Percentiles rank a stretch among this genome's conserved stretches.
Conservation (phyloP, 1,140 invertebrate genomes). For the Lepidurus apus region DNA sequence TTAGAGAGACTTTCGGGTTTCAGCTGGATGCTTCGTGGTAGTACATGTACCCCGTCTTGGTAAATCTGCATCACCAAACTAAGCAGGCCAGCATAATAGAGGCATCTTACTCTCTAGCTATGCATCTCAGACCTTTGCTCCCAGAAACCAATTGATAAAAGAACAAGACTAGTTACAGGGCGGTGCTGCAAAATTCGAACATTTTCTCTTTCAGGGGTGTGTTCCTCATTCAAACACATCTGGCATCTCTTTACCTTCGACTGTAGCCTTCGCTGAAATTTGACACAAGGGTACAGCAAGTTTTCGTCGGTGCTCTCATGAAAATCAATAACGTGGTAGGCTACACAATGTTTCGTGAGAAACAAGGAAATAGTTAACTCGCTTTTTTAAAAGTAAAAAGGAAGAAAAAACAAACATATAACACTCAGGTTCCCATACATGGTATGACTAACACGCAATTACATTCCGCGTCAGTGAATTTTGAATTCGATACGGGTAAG, state of each 20-base stretch:
- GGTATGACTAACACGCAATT: not conserved
- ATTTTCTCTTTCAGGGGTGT: not conserved
- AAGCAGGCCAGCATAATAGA: not conserved
- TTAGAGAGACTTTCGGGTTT: not conserved
- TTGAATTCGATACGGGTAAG: not conserved
- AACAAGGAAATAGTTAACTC: not conserved
- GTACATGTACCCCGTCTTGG: not conserved
- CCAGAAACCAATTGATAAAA: not conserved
- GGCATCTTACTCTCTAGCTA: not conserved
- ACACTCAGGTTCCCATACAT: not conserved
- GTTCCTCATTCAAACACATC: not conserved
- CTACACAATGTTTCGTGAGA: not conserved
- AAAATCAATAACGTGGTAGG: not conserved
- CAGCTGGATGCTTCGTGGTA: not conserved
- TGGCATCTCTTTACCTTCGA: not conserved
- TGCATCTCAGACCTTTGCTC: not conserved
- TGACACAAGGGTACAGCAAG: not conserved
- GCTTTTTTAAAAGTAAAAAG: not conserved
- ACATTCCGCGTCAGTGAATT: not conserved
- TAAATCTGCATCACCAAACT: not conserved
- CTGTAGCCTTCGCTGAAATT: not conserved
- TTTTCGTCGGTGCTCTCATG: not conserved
- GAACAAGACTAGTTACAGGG: not conserved
- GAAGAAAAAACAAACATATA: not conserved
- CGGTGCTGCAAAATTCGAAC: constrained; percentile 5